Conservation (phyloP, 2,797 vertebrate genomes). For the Helostoma temminkii region DNA sequence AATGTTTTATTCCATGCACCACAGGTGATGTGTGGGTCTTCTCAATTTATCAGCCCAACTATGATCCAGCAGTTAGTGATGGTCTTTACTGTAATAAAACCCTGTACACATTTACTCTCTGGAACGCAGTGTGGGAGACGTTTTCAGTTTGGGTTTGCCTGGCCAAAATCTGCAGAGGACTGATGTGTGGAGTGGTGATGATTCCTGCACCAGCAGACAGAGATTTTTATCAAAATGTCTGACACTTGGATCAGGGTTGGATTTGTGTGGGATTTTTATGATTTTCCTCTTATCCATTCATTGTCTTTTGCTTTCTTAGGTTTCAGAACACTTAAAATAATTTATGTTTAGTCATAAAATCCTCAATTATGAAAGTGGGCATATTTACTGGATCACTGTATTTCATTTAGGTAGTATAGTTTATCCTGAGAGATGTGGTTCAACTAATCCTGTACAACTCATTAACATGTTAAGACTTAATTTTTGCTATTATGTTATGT, state of each 20-base stretch:
- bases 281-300: too few relatives aligned
- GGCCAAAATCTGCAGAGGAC: conserved; percentile 25
- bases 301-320: too few relatives aligned
- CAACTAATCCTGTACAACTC: too few relatives aligned
- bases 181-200: conserved; percentile 18
- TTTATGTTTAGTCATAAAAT: too few relatives aligned
- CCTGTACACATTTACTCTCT: conserved; percentile 56
- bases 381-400: too few relatives aligned
- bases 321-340: too few relatives aligned
- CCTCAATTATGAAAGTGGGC: too few relatives aligned
- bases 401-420: too few relatives aligned
- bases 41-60: conserved; percentile 61
- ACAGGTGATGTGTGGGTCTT: conserved; percentile 54
- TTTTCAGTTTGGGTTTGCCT: fast-evolving
- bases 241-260: background rate
- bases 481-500: too few relatives aligned
- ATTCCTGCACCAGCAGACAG: conserved; percentile 13
- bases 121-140: conserved; percentile 35
- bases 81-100: conserved; percentile 59
- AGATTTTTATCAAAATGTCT: conserved; percentile 21
- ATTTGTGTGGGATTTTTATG: too few relatives aligned
- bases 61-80: conserved; percentile 39
- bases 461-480: too few relatives aligned
- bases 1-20: background rate
- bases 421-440: too few relatives aligned